phyloP scores from a whole-genome alignment of 2,888 invertebrate genomes.

The Noctua comes region DNA sequence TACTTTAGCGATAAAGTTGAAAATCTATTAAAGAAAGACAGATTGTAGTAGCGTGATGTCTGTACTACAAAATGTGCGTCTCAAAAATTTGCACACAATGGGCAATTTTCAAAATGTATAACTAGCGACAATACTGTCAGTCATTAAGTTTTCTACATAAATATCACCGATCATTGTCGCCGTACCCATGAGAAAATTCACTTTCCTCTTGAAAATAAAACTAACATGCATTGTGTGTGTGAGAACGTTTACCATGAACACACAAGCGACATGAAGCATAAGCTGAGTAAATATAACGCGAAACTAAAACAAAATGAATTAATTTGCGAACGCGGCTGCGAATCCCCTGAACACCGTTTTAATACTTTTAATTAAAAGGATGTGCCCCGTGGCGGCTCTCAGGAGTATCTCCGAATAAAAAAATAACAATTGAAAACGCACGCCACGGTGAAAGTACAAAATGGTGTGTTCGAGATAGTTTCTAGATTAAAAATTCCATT shows the following conservation, averaged over 20 bases:
- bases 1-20: no score
- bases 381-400: conserved; percentile 58
- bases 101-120: conserved; percentile 26
- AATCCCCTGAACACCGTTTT: conserved; percentile 61
- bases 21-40: no score
- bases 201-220: conserved; percentile 61
- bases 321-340: conserved; percentile 57
- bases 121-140: conserved; percentile 29
- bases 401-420: conserved; percentile 58
- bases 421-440: conserved; percentile 59
- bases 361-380: conserved; percentile 67
- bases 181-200: conserved; percentile 56
- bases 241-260: conserved; percentile 50
- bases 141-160: conserved; percentile 54
- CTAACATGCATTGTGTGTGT: conserved; percentile 55
- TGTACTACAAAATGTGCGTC: background rate
- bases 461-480: conserved; percentile 40
- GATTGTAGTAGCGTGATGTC: no score
- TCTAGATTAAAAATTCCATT: conserved; percentile 46
- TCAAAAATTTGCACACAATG: conserved; percentile 44
- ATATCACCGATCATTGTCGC: conserved; percentile 47
- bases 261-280: conserved; percentile 31
- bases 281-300: conserved; percentile 59
- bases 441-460: conserved; percentile 40
- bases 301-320: conserved; percentile 69